phyloP scores from a whole-genome alignment of 2,113 vertebrate genomes.

The Python bivittatus region DNA sequence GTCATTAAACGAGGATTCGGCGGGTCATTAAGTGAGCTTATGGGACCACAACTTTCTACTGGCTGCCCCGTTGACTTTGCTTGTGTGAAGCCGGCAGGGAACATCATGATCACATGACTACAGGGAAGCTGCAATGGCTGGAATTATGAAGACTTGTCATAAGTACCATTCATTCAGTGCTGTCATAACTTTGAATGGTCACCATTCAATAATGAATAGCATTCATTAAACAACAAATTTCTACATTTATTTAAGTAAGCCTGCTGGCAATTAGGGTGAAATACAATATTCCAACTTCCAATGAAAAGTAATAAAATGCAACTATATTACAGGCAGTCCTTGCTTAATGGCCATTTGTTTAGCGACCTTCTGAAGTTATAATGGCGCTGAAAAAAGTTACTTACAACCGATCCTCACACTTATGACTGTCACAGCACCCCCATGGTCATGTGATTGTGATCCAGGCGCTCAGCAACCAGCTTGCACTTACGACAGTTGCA shows the following conservation, averaged over 20 bases:
- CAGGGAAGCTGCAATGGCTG: not conserved
- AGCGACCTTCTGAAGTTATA: no score
- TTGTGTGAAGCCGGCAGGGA: not conserved
- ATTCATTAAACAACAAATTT: not conserved
- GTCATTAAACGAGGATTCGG: not conserved
- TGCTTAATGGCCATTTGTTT: no score
- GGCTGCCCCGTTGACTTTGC: not conserved
- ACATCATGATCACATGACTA: not conserved
- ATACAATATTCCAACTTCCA: not conserved
- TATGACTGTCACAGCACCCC: no score
- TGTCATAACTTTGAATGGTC: not conserved
- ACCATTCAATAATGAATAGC: no score
- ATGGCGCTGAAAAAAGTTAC: no score
- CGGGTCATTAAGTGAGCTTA: no score
- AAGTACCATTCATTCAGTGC: not conserved
- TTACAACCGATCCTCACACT: no score
- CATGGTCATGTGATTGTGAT: no score
- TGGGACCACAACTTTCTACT: not conserved
- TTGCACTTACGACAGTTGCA: no score
- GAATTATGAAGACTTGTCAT: no score
- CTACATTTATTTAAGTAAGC: not conserved
- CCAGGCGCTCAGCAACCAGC: no score
- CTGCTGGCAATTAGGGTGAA: not conserved
- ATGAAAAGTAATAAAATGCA: not conserved
- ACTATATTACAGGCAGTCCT: not conserved